Base-by-base conservation (phyloP, 2,888 invertebrate species). In the Thymelicus sylvestris region DNA sequence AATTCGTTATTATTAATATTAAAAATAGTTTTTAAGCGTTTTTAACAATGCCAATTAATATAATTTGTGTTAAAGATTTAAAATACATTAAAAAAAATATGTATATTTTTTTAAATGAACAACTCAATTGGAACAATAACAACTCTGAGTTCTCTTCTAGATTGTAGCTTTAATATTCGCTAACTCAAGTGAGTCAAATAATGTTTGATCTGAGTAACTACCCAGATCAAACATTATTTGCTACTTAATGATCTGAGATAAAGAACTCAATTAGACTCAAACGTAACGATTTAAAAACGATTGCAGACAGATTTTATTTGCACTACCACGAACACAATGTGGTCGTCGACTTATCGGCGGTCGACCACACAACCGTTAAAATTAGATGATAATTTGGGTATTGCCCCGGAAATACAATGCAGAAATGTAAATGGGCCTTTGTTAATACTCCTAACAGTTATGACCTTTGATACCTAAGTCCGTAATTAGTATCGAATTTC, bases 381-480 rank as follows among this genome's bases (percentile, higher is more conserved):
- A 84, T 81, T 84, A 81, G 82, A 85, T 85, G 86, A 85, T 86
- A 89, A 91, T 90, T 91, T 87, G 85, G 86, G 85, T 86, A 86
- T 85, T 86, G 85, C 85, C 81, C 86, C 88, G 88, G 86, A 90
- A 87, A 88, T 79, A 81, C 81, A 73, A 80, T 79, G 79, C 77
- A 78, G 71, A 83, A 87, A 92, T 92, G 91, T 89, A 91, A 92
- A 92, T 92, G 89, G 79, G 77, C 86, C 84, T 87, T 91, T 91
- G 91, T 92, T 84, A 82, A 82, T 79, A 82, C 81, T 82, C 71
- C 76, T 81, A 85, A 86, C 87, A 83, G 85, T 85, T 84, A 83
- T 84, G 84, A 91, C 89, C 91, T 91, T 86, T 88, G 89, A 81
- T 81, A 80, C 80, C 73, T 74, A 77, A 74, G 73, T 80, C 78